Conservation (phyloP, 2,888 invertebrate species). For the Athetis lepigone region DNA sequence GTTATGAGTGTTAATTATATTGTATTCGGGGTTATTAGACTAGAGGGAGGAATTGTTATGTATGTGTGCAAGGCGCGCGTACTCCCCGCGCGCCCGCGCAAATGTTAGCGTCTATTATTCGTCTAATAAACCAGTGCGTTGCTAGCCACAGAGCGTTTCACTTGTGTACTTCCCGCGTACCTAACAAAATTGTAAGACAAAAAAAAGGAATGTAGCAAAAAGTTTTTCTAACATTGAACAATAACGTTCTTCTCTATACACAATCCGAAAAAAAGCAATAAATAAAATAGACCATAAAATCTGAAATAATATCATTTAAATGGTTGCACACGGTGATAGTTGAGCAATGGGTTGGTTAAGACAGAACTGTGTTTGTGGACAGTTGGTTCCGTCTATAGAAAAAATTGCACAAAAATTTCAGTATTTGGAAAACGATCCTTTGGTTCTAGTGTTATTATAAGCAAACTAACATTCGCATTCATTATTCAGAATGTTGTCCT, state of each 20-base stretch:
- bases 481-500: too few relatives aligned
- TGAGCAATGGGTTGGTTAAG: slow-evolving; percentile 42
- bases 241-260: slow-evolving; percentile 48
- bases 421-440: not conserved
- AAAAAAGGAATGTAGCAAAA: slow-evolving; percentile 30
- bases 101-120: too few relatives aligned
- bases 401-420: not conserved
- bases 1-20: too few relatives aligned
- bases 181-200: slow-evolving; percentile 10
- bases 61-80: too few relatives aligned
- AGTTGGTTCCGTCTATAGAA: slow-evolving; percentile 20
- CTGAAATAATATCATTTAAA: slow-evolving; percentile 60
- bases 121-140: too few relatives aligned
- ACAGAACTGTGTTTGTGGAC: not conserved
- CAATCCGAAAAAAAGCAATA: slow-evolving; percentile 47
- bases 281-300: slow-evolving; percentile 61
- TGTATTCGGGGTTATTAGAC: too few relatives aligned
- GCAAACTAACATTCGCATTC: too few relatives aligned
- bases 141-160: too few relatives aligned
- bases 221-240: slow-evolving; percentile 29
- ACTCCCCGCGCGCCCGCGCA: too few relatives aligned
- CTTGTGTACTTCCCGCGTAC: too few relatives aligned
- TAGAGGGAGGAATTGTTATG: too few relatives aligned
- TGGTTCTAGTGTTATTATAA: not conserved
- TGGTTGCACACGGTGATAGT: slow-evolving; percentile 50